Conservation (phyloP, 2,797 vertebrate genomes). For the Apogon talboti region DNA sequence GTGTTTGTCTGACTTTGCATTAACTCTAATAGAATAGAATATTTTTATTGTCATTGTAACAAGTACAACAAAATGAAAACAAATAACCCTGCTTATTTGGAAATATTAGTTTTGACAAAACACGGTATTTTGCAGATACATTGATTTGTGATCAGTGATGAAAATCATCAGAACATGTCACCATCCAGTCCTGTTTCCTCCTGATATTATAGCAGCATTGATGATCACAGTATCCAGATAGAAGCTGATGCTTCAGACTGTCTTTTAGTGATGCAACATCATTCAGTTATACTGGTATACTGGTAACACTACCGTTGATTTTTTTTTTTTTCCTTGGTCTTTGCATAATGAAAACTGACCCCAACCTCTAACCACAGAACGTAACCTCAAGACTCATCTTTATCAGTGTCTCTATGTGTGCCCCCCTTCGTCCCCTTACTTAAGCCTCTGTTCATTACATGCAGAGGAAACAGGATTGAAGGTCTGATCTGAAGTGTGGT, state of each 20-base stretch:
- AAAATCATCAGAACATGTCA: too few species aligned
- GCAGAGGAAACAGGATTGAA: conserved; percentile 73
- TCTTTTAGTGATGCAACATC: background rate
- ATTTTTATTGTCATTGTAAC: too few species aligned
- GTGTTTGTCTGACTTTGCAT: too few species aligned
- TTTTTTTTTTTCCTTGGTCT: conserved; percentile 4
- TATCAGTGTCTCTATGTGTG: conserved; percentile 33
- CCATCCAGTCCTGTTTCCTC: too few species aligned
- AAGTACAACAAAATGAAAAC: too few species aligned
- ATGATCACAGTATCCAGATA: background rate
- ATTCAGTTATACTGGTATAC: conserved; percentile 21
- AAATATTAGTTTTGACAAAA: too few species aligned
- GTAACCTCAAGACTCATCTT: conserved; percentile 35
- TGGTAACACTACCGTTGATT: conserved; percentile 1
- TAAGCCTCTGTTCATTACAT: conserved; percentile 79
- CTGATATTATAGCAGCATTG: too few species aligned
- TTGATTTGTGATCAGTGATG: too few species aligned
- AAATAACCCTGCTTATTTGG: too few species aligned
- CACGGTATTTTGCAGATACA: too few species aligned
- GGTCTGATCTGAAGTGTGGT: conserved; percentile 74
- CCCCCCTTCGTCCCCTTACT: conserved; percentile 30
- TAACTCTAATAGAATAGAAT: too few species aligned
- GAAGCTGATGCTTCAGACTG: background rate
- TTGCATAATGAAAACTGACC: conserved; percentile 40
- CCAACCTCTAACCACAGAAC: conserved; percentile 35